A percentile compares a stretch with the other conserved stretches of the same genome.
phyloP scores from a whole-genome alignment of 2,888 invertebrate species.

The Metacarcinus magister region DNA sequence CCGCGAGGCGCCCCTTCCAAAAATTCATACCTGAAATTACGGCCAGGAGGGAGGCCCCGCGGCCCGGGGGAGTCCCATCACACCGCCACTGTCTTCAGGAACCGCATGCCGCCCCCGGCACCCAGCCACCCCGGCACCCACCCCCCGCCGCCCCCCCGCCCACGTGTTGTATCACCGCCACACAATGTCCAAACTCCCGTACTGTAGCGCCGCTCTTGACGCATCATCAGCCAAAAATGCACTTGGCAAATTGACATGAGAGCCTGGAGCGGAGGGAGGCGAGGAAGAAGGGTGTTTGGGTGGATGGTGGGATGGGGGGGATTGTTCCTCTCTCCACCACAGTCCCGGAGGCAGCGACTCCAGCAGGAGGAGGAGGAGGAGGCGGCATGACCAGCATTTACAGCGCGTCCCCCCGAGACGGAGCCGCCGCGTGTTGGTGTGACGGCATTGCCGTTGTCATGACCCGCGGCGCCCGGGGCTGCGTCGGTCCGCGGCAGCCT shows the following conservation, averaged over 20 bases:
- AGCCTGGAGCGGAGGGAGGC: constrained; percentile 13
- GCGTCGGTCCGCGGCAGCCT: not conserved
- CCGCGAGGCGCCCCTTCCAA: constrained; percentile 44
- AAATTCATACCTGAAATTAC: constrained; percentile 77
- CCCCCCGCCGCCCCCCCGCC: constrained; percentile 53
- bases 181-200: constrained; percentile 58
- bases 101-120: constrained; percentile 20
- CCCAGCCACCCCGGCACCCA: constrained; percentile 30
- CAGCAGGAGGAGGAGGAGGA: not conserved
- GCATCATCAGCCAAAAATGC: constrained; percentile 78
- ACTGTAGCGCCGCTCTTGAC: constrained; percentile 35
- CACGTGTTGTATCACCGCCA: constrained; percentile 21
- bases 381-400: constrained; percentile 51
- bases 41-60: constrained; percentile 56
- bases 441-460: not conserved
- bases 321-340: not conserved
- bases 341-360: not conserved
- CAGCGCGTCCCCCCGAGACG: not conserved
- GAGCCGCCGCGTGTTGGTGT: constrained; percentile 38
- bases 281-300: constrained; percentile 14
- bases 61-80: not conserved
- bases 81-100: constrained; percentile 30
- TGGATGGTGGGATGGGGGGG: not conserved
- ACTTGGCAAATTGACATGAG: constrained; percentile 77
- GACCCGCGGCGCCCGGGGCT: constrained; percentile 19